Evolutionary conservation across 1,140 invertebrate genomes (phyloP), one percentile per base, ranked within the genome.

Genomic region (Ditylenchus dipsaci): DNA sequence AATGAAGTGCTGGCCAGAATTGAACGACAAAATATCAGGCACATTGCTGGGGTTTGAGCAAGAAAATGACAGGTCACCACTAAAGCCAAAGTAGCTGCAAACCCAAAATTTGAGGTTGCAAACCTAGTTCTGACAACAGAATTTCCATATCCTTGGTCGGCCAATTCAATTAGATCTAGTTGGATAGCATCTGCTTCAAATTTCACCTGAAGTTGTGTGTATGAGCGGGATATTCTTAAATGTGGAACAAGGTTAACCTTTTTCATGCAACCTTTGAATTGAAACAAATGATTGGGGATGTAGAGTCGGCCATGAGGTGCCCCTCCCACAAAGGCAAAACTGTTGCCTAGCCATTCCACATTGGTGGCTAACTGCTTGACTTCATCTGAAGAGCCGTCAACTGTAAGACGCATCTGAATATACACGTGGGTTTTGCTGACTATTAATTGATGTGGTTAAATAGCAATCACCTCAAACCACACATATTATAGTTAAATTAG

Each of bases 261-360:
- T 84, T 91, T 89, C 78, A 97, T 86, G 83, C 94, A 97, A 3
- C 94, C 94, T 71, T 93, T 90, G 82, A 95, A 97, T 84, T 94
- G 95, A 88, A 90, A 68, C n/a, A 61, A 30, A 67, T 76, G 57
- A 57, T 0, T 91, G 91, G n/a, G 89, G 88, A 59, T 60, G 65
- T 47, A 88, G 86, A 1, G 90, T 88, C 68, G 65, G 27, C 69
- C 81, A 26, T 91, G 90, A 29, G 92, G 89, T 19, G 90, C 90
- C 1, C 93, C 93, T 3, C 92, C 94, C 15, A 97, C 89, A 76
- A 91, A 90, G 49, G 91, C 92, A 13, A 90, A 90, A 26, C 65
- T 67, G 47, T 76, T 78, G 26, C 75, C 75, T 11, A 76, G 73
- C 68, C 91, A 90, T 0, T 93, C 93, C 0, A 91, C 90, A 26